Evolutionary conservation across 2,113 vertebrate species (phyloP), one percentile per base, ranked within the genome.

Genomic region (Archocentrus centrarchus): DNA sequence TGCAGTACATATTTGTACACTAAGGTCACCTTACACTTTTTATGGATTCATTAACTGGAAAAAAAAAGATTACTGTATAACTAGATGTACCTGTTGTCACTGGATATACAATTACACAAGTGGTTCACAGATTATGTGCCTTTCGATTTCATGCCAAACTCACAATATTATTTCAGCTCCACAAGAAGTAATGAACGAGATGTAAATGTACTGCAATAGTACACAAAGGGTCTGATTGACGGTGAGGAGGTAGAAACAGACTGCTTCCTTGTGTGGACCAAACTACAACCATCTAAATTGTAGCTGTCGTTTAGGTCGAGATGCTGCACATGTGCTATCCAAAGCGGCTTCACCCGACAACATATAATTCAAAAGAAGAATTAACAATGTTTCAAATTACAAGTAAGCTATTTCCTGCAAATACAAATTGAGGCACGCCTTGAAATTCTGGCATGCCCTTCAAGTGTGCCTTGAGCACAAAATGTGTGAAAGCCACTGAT

Each of bases 31-130:
- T 73, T 55, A 55, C 18, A 55, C 17, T 55, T 47, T 73, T 55
- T 73, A 73, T 73, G 68, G 68, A 73, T 73, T 73, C 27, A 55
- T 73, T 73, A 55, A 73, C 27, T n/a, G 68, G 68, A 20, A 47
- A 15, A 47, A 50, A 50, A 2, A 0, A 32, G 47, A 73, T 44
- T 55, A 35, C 68, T 73, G 68, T 73, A 6, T 17, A 73, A 32
- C 68, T 55, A 70, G 41, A 70, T 70, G 64, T 70, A 73, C 27
- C 11, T 55, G 68, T 35, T 53, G 47, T 73, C 27, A 35, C 68
- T 0, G 0, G 66, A 20, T 53, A 73, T 73, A 53, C 53, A 53
- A 53, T 53, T 73, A 73, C 44, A 53, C 3, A 27, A 73, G 47
- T 55, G 18, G 68, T 73, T 55, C 32, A 20, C 24, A 53, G 44